A percentile compares a stretch with the other conserved stretches of the same genome.
These are phyloP conservation scores for Luscinia luscinia DNA, from an alignment of 2,797 vertebrate genomes.

Conservation along the genomic window DNA sequence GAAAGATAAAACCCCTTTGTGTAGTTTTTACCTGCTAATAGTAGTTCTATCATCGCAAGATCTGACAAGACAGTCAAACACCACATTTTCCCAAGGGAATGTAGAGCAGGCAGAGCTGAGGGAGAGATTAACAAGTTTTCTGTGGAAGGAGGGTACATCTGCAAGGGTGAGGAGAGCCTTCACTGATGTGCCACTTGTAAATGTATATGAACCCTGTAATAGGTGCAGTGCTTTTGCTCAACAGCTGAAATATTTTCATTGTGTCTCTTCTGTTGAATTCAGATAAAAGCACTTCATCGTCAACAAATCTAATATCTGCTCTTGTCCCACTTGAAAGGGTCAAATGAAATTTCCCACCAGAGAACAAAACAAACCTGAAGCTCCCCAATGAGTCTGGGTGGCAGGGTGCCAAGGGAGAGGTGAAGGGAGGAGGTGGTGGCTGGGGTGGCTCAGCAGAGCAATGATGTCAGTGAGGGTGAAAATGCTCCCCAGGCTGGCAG, in stretches of 20 bases:
- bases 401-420: background rate
- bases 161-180: conserved; percentile 45
- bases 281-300: conserved; percentile 60
- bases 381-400: conserved; percentile 10
- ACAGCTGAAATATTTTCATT: conserved; percentile 64
- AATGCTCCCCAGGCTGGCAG: background rate
- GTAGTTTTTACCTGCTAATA: conserved; percentile 8
- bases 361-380: conserved; percentile 3
- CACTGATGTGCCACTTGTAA: conserved; percentile 65
- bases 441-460: background rate
- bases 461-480: background rate
- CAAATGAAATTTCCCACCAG: conserved; percentile 63
- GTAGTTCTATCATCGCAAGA: conserved; percentile 36
- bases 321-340: conserved; percentile 63
- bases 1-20: conserved; percentile 9
- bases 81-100: conserved; percentile 57
- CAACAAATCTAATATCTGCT: conserved; percentile 65
- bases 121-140: conserved; percentile 55
- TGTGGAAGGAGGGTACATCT: conserved; percentile 12
- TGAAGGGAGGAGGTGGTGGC: background rate
- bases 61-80: conserved; percentile 55
- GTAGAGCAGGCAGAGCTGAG: conserved; percentile 52
- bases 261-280: conserved; percentile 43
- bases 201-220: conserved; percentile 50
- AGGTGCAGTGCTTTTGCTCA: conserved; percentile 6